These are phyloP conservation scores for Hemicordylus capensis DNA, from an alignment of 2,113 vertebrate genomes.

Conservation along the genomic window DNA sequence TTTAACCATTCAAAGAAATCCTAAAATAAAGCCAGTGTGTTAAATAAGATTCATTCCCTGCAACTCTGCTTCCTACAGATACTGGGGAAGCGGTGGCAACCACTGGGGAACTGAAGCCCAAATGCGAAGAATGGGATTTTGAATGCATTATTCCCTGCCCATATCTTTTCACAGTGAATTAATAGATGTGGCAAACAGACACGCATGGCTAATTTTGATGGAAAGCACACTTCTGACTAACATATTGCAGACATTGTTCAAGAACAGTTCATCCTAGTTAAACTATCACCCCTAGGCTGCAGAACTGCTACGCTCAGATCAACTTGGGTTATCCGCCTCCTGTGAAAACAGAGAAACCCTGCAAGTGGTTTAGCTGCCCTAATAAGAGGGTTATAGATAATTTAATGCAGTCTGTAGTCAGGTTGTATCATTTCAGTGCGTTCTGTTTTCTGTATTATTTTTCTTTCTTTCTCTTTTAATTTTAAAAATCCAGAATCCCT, in stretches of 20 bases:
- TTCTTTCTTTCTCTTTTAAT: too few species aligned
- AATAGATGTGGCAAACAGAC: constrained; percentile 66
- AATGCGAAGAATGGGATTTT: constrained; percentile 27
- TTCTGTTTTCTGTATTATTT: constrained; percentile 19
- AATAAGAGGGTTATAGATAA: constrained; percentile 37
- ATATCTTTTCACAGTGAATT: constrained; percentile 64
- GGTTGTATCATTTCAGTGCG: constrained; percentile 12
- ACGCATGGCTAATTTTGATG: constrained; percentile 65
- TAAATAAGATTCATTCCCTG: neutral
- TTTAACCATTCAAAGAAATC: constrained; percentile 1
- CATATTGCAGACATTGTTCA: constrained; percentile 64
- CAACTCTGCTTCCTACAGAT: constrained; percentile 24
- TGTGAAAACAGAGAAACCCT: constrained; percentile 31
- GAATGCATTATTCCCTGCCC: constrained; percentile 46
- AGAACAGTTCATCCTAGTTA: constrained; percentile 62
- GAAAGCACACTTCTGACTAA: constrained; percentile 65
- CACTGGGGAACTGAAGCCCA: constrained; percentile 1
- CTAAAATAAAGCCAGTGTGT: neutral
- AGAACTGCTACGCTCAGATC: constrained; percentile 65
- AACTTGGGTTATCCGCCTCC: constrained; percentile 63
- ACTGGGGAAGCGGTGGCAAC: constrained; percentile 17
- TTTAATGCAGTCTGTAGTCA: constrained; percentile 27
- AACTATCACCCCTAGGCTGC: constrained; percentile 61
- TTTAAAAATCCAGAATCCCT: neutral
- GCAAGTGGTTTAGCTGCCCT: constrained; percentile 44